Evolutionary conservation across 1,140 invertebrate species (phyloP), one percentile per base, ranked within the genome.

Genomic region (Neodiprion lecontei): DNA sequence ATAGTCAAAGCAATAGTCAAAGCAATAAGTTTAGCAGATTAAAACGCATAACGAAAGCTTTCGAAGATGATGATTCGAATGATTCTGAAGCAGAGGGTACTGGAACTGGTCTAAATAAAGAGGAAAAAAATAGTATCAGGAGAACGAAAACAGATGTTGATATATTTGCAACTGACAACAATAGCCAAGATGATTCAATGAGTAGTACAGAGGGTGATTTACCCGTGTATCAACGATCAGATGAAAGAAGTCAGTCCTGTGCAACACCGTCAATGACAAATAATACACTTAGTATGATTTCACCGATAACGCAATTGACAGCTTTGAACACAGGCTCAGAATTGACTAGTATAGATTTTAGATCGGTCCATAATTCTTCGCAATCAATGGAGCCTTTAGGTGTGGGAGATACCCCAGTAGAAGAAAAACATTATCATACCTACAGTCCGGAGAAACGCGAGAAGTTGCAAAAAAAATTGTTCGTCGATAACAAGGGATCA

Each of bases 401-500:
- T 9, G 67, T 69, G 9, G 73, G 72, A 53, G 73, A 69, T 72
- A 81, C 76, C 40, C 77, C 75, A 10, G 67, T 48, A 11, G 75
- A 73, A 3, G 73, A 80, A 75, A 79, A 76, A 70, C 81, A 80
- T 67, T 86, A 83, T 72, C 80, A 83, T 48, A 78, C 73, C 53
- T 77, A 74, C 61, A 69, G 77, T n/a, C 75, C 77, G 8, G 75
- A 75, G 14, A 80, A 75, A 53, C 76, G 75, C 71, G 40, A 28
- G 7, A 73, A 77, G 23, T 76, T 81, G 14, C 85, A 88, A 49
- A 88, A 84, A 65, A 86, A 89, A 72, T 75, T 88, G 28, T 88
- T 89, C 72, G 76, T 80, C 61, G 74, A 86, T 75, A 72, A 75
- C 10, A 75, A 74, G 40, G 80, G 79, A 7, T 72, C 77, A 53